phyloP scores from a whole-genome alignment of 2,113 vertebrate genomes.

The Alethe diademata region DNA sequence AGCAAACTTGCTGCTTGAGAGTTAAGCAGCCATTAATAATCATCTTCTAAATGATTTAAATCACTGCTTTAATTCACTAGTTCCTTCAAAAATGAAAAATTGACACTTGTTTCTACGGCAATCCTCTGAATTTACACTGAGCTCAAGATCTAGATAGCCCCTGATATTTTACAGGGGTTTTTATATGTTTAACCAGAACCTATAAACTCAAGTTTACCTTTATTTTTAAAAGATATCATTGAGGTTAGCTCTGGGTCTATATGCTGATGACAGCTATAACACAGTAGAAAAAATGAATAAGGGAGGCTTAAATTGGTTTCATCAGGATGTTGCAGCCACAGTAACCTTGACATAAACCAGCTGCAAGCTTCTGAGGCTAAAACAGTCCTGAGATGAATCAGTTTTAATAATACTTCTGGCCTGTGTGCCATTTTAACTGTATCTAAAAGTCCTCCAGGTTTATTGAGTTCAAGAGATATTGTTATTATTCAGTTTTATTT shows the following conservation, averaged over 20 bases:
- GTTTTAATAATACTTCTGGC: constrained; percentile 43
- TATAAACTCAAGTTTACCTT: not conserved
- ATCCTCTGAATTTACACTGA: not conserved
- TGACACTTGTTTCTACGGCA: not conserved
- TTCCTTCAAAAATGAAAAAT: not conserved
- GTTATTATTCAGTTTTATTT: constrained; percentile 63
- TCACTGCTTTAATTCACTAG: not conserved
- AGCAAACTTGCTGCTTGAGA: not conserved
- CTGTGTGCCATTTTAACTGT: not conserved
- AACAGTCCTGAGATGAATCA: constrained; percentile 29
- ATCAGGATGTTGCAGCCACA: constrained; percentile 45
- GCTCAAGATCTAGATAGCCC: not conserved
- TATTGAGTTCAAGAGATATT: constrained; percentile 51
- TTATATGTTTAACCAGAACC: not conserved
- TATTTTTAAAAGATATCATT: not conserved
- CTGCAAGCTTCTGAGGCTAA: constrained; percentile 43
- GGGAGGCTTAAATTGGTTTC: constrained; percentile 33
- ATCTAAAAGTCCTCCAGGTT: constrained; percentile 15
- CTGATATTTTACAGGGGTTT: not conserved
- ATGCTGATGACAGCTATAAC: not conserved
- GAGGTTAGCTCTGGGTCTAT: not conserved
- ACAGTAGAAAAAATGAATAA: constrained; percentile 54
- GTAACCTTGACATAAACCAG: constrained; percentile 62
- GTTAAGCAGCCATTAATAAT: not conserved
- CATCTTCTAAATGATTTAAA: constrained; percentile 47